phyloP scores from a whole-genome alignment of 1,140 invertebrate genomes.

The Polyergus mexicanus region DNA sequence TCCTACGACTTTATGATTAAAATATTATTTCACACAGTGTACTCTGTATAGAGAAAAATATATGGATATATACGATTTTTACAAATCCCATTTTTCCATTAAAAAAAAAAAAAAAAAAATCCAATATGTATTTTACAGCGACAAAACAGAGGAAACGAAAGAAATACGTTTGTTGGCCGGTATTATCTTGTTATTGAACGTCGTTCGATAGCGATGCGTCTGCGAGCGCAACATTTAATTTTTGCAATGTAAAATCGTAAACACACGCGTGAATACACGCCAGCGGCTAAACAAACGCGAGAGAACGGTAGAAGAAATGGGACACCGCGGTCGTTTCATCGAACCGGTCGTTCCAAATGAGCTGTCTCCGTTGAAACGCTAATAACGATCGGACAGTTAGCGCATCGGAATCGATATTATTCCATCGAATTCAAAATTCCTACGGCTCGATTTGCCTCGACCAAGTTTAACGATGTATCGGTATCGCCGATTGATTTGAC shows the following conservation, averaged over 20 bases:
- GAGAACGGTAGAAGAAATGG: background rate
- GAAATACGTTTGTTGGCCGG: conserved; percentile 3
- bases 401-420: conserved; percentile 26
- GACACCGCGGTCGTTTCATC: background rate
- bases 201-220: background rate
- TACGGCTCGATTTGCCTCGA: background rate
- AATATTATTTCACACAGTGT: no score
- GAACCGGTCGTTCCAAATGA: conserved; percentile 18
- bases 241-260: conserved; percentile 37
- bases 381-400: conserved; percentile 19
- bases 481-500: background rate
- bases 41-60: background rate
- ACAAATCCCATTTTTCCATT: background rate
- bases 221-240: background rate
- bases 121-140: background rate
- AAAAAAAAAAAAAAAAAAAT: conserved; percentile 29
- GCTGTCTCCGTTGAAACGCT: conserved; percentile 7
- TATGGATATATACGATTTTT: background rate
- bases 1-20: background rate
- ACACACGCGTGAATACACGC: conserved; percentile 1
- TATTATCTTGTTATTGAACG: conserved; percentile 28
- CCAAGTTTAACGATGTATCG: conserved; percentile 16
- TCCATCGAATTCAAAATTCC: conserved; percentile 35
- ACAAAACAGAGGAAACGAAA: background rate
- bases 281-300: background rate